phyloP scores from a whole-genome alignment of 1,140 invertebrate genomes.

The Leucophenga varia region DNA sequence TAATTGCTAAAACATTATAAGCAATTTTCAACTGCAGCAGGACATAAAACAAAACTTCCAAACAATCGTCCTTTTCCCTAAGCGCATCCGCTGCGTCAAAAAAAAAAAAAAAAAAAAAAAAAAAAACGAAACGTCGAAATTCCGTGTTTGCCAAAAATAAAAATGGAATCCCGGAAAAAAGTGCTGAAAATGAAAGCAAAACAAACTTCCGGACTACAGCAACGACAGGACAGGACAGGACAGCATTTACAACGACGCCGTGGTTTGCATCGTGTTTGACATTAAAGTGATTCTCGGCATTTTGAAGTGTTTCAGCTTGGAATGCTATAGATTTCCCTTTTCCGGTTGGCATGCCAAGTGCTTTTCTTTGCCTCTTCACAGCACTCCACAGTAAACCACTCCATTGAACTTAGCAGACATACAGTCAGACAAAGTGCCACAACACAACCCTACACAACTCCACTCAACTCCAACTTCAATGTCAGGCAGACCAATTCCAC shows the following conservation, averaged over 20 bases:
- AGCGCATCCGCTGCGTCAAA: slow-evolving; percentile 17
- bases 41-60: slow-evolving; percentile 6
- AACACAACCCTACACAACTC: too few species aligned
- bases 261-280: background rate
- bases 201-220: slow-evolving; percentile 34
- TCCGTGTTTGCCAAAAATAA: too few species aligned
- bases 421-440: slow-evolving; percentile 22
- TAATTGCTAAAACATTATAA: too few species aligned
- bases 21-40: slow-evolving; percentile 22
- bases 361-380: too few species aligned
- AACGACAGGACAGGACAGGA: too few species aligned
- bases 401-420: too few species aligned
- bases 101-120: slow-evolving; percentile 23
- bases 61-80: background rate
- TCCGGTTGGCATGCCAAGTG: background rate
- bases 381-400: too few species aligned
- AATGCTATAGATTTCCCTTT: slow-evolving; percentile 9
- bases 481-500: slow-evolving; percentile 5
- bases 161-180: slow-evolving; percentile 8
- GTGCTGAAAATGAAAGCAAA: slow-evolving; percentile 11
- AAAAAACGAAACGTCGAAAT: slow-evolving; percentile 24
- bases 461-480: slow-evolving; percentile 9
- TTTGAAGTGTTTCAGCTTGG: too few species aligned
- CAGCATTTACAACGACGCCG: slow-evolving; percentile 23
- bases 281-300: too few species aligned